phyloP scores from a whole-genome alignment of 2,113 vertebrate species.

The Ardeotis arabs region DNA sequence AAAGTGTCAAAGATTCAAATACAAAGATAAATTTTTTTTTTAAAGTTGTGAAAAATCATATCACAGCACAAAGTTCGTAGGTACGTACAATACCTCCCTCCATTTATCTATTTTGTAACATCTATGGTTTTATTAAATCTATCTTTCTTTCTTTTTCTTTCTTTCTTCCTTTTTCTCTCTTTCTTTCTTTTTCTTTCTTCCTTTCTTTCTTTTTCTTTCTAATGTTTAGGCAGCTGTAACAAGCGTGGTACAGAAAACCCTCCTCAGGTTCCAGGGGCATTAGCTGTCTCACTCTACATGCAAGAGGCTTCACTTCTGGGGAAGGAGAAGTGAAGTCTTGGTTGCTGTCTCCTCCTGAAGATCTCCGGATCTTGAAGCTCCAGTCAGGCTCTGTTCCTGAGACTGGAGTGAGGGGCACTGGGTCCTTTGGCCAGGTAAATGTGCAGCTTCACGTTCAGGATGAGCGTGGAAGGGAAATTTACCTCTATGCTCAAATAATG shows the following conservation, averaged over 20 bases:
- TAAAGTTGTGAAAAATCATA: not conserved
- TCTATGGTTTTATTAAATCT: not conserved
- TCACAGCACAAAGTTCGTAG: accelerated
- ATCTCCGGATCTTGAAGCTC: not conserved
- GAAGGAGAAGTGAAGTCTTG: not conserved
- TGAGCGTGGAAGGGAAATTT: not conserved
- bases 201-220: not conserved
- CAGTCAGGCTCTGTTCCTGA: not conserved
- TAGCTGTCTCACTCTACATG: not conserved
- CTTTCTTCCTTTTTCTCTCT: no score
- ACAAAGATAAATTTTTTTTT: not conserved
- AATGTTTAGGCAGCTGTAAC: not conserved
- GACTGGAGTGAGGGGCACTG: not conserved
- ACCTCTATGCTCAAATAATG: not conserved
- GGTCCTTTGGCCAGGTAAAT: not conserved
- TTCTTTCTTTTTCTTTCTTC: not conserved
- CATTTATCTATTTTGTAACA: not conserved
- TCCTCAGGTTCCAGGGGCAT: not conserved
- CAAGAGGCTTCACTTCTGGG: not conserved
- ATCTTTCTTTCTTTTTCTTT: no score
- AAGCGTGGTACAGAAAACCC: not conserved
- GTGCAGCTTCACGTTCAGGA: not conserved
- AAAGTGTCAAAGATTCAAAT: not conserved
- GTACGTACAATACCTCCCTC: not conserved
- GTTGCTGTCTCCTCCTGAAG: not conserved